Base-by-base conservation (phyloP, 2,113 vertebrate genomes). In the Phyllostomus discolor region DNA sequence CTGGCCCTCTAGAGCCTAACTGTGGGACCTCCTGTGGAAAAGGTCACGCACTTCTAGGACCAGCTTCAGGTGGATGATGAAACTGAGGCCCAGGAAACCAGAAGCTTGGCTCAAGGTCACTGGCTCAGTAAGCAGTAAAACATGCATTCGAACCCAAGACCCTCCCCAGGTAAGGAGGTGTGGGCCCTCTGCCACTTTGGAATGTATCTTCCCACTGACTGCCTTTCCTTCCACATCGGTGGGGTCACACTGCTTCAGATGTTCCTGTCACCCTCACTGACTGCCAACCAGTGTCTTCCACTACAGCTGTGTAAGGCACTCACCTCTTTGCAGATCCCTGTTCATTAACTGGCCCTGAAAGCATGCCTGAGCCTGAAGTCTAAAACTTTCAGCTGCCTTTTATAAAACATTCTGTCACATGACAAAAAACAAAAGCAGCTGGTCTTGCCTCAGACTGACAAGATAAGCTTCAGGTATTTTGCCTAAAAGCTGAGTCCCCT, bases 321-420 rank as follows among this genome's bases (percentile, higher is more conserved):
- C 75, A 50, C 15, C 1, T 48, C 41, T 50, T 19, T 48, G 38
- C 31, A 46, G 31, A 24, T 33, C 79, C 7, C 5, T 14, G 62
- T 16, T 62, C 20, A 0, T 26, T 69, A 69, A 9, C 20, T 41
- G 16, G n/a, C 5, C 35, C 50, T 28, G 54, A 48, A 19, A 73
- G 87, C 7, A 33, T 0, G 12, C 43, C 52, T 10, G 31, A 85
- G 50, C 15, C 24, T 12, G 15, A 38, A 62, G 38, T 81, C 66
- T 80, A 46, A 78, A 85, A 80, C 14, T n/a, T 2, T 38, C 54
- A 91, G 73, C 43, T 38, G 66, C 38, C 38, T 26, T 95, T 48
- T 38, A 73, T 57, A 87, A 76, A 87, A 81, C 24, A 5, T 88
- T 73, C 59, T 91, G 54, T 73, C 54, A 86, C 46, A 46, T 90